A percentile compares a stretch with the other conserved stretches of the same genome.
Conservation (phyloP, 2,888 invertebrate species). For the Eudasyphora cyanicolor region DNA sequence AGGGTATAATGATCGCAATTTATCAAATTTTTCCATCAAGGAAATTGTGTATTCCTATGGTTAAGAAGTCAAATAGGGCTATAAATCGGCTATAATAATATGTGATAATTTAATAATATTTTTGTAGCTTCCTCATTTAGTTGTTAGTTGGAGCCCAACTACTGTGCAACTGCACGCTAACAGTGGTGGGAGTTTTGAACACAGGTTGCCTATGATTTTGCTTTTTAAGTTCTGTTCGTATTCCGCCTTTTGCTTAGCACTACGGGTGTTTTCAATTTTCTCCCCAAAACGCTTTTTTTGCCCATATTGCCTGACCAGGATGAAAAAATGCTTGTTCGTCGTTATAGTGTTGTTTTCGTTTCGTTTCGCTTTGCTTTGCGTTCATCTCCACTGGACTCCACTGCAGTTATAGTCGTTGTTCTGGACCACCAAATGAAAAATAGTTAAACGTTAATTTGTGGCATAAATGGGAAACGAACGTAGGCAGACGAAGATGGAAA, state of each 20-base stretch:
- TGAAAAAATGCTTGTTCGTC: conserved; percentile 1
- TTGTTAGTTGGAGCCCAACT: too few relatives aligned
- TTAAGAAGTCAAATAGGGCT: too few relatives aligned
- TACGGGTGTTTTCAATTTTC: conserved; percentile 41
- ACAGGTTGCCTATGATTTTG: conserved; percentile 16
- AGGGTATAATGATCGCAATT: too few relatives aligned
- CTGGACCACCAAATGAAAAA: conserved; percentile 39
- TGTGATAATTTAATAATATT: too few relatives aligned
- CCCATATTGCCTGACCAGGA: not conserved
- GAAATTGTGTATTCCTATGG: too few relatives aligned
- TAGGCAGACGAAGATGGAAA: not conserved
- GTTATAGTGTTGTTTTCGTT: not conserved
- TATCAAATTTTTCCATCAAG: too few relatives aligned
- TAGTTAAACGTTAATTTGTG: conserved; percentile 47
- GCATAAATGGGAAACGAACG: conserved; percentile 1
- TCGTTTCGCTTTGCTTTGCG: not conserved
- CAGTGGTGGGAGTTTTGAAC: conserved; percentile 15
- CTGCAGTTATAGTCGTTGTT: conserved; percentile 27
- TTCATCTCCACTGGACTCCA: not conserved
- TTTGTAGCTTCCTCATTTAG: too few relatives aligned
- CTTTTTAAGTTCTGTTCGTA: not conserved
- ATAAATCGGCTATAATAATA: too few relatives aligned
- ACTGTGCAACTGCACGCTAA: conserved; percentile 14
- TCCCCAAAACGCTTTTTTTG: not conserved
- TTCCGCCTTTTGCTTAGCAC: conserved; percentile 18